Evolutionary conservation across 2,888 invertebrate genomes (phyloP), one percentile per base, ranked within the genome.

Genomic region (Parascotia fuliginaria): DNA sequence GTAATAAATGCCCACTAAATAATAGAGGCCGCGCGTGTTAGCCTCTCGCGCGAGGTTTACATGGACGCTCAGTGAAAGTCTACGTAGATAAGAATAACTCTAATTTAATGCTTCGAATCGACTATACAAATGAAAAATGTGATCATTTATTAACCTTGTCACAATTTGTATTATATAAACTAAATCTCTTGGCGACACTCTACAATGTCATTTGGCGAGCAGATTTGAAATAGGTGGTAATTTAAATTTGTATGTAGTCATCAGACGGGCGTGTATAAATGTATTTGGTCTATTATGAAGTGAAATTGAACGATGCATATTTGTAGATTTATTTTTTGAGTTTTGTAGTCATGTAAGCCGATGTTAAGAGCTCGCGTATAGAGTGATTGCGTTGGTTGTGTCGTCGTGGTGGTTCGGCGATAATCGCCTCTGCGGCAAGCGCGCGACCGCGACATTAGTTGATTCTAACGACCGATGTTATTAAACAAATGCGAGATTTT

Each of bases 401-500:
- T 45, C 37, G 19, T 58, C 70, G 70, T 63, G 77, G 77, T 71
- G 79, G 78, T 81, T 77, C 71, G 57, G 41, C 62, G 67, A 60
- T 79, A 79, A 81, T 75, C 60, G 69, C 57, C 69, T 68, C 55
- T 65, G 58, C 68, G 58, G 70, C 75, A 75, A 47, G 42, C 42
- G 54, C 46, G 48, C 51, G 62, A 70, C 72, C 67, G 61, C 76
- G 77, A 84, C 89, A 86, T 85, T 83, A 86, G 82, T 81, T 83
- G 81, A 80, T 82, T 83, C 80, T 88, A 89, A 91, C 85, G 89
- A 88, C 84, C 73, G 73, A 79, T 80, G 87, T 81, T 89, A 89
- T 89, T 89, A 90, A 85, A 86, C 87, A 87, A 90, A 85, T 85
- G 86, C 58, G 76, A 85, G 75, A 83, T 86, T 89, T 91, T 84